Percentiles rank a stretch among this genome's conserved stretches.
Conservation (phyloP, 2,113 vertebrate genomes). For the Odocoileus virginianus region DNA sequence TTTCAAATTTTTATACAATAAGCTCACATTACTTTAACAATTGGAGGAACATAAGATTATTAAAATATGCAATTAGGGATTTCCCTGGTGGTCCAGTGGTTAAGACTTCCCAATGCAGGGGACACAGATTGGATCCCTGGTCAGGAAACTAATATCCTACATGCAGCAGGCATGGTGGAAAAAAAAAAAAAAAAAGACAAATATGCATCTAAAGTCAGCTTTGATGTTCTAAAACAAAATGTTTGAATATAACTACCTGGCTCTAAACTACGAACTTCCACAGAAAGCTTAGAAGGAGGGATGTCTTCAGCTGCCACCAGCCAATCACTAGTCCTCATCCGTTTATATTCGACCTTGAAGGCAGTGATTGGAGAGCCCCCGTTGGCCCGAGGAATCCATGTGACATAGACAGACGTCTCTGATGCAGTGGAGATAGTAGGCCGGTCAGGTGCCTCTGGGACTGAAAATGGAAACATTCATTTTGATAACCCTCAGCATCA, state of each 20-base stretch:
- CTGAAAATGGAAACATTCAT: constrained; percentile 72
- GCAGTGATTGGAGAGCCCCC: constrained; percentile 96
- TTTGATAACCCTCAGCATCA: neutral
- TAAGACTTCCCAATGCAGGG: neutral
- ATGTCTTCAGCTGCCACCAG: constrained; percentile 91
- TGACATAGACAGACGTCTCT: constrained; percentile 94
- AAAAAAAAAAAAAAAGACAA: neutral
- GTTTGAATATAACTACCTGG: constrained; percentile 83
- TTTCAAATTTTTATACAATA: neutral
- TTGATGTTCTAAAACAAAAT: neutral
- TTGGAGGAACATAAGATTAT: neutral
- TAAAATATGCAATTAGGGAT: neutral
- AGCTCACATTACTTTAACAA: neutral
- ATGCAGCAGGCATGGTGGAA: neutral
- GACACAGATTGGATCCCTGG: neutral
- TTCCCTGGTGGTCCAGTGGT: neutral
- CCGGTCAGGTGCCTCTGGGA: constrained; percentile 94
- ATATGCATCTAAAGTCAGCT: neutral
- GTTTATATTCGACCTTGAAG: constrained; percentile 94
- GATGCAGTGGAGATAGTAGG: constrained; percentile 94
- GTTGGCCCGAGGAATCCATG: constrained; percentile 96
- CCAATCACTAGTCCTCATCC: constrained; percentile 88
- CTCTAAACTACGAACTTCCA: constrained; percentile 94
- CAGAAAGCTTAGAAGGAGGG: constrained; percentile 95
- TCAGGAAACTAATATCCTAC: neutral